Evolutionary conservation across 2,888 invertebrate genomes (phyloP).

Genomic region (Bhutanitis thaidina): DNA sequence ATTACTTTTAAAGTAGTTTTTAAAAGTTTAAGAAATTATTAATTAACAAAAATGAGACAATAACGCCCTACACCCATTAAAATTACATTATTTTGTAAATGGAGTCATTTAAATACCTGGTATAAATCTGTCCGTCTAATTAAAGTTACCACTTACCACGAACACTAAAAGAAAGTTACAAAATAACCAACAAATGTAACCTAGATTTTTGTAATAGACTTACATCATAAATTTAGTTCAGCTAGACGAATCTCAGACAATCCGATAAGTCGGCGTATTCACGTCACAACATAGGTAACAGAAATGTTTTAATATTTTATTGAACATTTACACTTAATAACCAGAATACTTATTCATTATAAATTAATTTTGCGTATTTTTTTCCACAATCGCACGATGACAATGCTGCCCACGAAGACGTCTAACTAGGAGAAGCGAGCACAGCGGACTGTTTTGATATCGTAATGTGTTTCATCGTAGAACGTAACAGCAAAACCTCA

Average conservation of each 20-base stretch:
- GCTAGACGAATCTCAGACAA: not conserved
- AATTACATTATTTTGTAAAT: too few species aligned
- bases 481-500: constrained; percentile 54
- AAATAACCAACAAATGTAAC: not conserved
- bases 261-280: constrained; percentile 1
- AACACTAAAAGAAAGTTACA: too few species aligned
- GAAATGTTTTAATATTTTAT: not conserved
- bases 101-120: too few species aligned
- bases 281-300: constrained; percentile 1
- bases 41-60: too few species aligned
- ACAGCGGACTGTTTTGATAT: constrained; percentile 74
- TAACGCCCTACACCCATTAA: too few species aligned
- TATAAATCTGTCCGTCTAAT: too few species aligned
- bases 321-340: too few species aligned
- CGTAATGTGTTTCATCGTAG: constrained; percentile 70
- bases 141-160: too few species aligned
- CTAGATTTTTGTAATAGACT: not conserved
- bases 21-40: too few species aligned
- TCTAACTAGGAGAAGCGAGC: constrained; percentile 46
- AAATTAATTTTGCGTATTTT: too few species aligned
- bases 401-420: constrained; percentile 28
- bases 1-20: too few species aligned
- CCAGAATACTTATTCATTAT: too few species aligned
- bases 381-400: not conserved
- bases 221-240: constrained; percentile 11